Percentiles rank a stretch among this genome's conserved stretches.
Evolutionary conservation across 1,140 invertebrate genomes (phyloP).

Genomic region (Pseudomyrmex concolor): DNA sequence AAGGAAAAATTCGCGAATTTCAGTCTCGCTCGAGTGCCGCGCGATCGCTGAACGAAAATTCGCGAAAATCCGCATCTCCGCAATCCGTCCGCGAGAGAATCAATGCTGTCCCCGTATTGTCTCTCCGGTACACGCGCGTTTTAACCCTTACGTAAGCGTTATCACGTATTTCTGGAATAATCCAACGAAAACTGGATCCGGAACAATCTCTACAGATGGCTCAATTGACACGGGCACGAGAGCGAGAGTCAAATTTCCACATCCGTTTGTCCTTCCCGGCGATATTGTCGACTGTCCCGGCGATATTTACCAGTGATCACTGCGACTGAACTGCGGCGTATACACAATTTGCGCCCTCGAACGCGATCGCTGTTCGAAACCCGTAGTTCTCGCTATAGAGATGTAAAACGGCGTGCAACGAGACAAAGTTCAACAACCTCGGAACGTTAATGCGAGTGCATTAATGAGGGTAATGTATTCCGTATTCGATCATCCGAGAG

Average conservation of each 20-base stretch:
- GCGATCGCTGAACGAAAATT: neutral
- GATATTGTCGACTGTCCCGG: neutral
- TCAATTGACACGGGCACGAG: conserved; percentile 1
- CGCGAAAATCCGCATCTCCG: neutral
- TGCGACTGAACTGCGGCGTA: neutral
- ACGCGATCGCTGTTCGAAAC: neutral
- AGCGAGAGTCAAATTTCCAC: conserved; percentile 14
- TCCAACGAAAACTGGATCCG: neutral
- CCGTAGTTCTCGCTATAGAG: neutral
- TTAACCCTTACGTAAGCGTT: conserved; percentile 16
- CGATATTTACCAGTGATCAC: neutral
- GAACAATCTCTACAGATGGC: neutral
- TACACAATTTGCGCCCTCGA: neutral
- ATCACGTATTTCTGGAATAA: conserved; percentile 3
- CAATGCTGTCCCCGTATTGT: neutral
- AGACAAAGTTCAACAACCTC: neutral
- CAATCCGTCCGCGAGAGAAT: neutral
- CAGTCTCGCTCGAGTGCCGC: neutral
- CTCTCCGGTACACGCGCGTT: conserved; percentile 9
- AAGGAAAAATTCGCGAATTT: conserved; percentile 2
- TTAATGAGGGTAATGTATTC: conserved; percentile 47
- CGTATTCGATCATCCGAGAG: conserved; percentile 28
- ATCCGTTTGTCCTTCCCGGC: neutral
- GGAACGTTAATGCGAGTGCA: conserved; percentile 29
- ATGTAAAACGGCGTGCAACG: conserved; percentile 25